Evolutionary conservation across 2,797 vertebrate species (phyloP), one percentile per base, ranked within the genome.

Genomic region (Linurgus olivaceus): DNA sequence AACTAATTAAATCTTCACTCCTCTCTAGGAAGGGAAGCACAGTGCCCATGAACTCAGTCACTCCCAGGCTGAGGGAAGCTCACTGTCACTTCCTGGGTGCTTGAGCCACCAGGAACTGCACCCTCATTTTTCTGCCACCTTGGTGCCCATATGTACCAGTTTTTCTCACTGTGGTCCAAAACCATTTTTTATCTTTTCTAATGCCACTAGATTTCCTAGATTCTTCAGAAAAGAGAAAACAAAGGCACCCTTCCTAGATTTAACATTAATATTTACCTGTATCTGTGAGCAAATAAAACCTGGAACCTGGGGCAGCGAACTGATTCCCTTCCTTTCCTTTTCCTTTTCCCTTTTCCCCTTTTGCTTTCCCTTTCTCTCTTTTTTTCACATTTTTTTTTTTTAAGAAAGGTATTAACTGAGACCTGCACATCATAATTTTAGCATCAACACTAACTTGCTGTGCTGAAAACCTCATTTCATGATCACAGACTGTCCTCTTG

Each of bases 21-120:
- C 0, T 42, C 42, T 70, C 33, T 52, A 51, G 38, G 35, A 73
- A 70, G 51, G 10, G 21, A 10, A 78, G 11, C 7, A 48, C 25
- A 72, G 31, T 0, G 0, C 9, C 54, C 67, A 57, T 0, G 5
- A 68, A n/a, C 15, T 16, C 26, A 38, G 72, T 14, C 35, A 58
- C 5, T 12, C 47, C 19, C 17, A 54, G 37, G 44, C 48, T 2
- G 4, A 86, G n/a, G 20, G 24, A 61, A 8, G 17, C 7, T 74
- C 38, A 28, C 9, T 77, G 65, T 33, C 28, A 54, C 0, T 1
- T 62, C 23, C 73, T 63, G 52, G 31, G 11, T 5, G 14, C 42
- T 61, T 37, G 1, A 20, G 38, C 42, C 55, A 73, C 14, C 55
- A 58, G 35, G 10, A 66, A 26, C 42, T 5, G 1, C 10, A 57